Evolutionary conservation across 2,113 vertebrate species (phyloP), one percentile per base, ranked within the genome.

Genomic region (Rana temporaria): DNA sequence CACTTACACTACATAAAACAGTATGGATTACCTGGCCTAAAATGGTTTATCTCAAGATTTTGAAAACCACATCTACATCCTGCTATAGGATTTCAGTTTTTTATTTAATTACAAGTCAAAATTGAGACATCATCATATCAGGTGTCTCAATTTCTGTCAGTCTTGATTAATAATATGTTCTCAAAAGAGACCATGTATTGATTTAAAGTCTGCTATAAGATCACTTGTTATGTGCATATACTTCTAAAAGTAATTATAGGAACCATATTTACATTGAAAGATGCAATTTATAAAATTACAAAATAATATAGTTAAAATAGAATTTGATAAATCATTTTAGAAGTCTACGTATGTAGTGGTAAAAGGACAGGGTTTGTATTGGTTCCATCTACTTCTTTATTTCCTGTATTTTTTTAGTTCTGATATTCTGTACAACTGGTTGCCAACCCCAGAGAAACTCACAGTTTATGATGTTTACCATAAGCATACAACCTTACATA

Each of bases 41-140:
- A 63, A 24, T 17, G 38, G 63, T 76, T 76, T 76, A 59, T 76
- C 63, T 76, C 34, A 60, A 76, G 55, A 76, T 22, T 63, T n/a
- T 76, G 73, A 76, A 63, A 76, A 76, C 71, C 72, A 68, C 81
- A 83, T 83, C 81, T 68, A 66, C 22, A 83, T 83, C 81, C 81
- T 76, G 72, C 62, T 76, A 75, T 76, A 76, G 73, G 55, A 83
- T 83, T 83, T 83, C 81, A 76, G 32, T 30, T 83, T 53, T 83
- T 76, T 66, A 83, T 76, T 60, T 34, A 68, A 83, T 76, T 76
- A 68, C 30, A 76, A 83, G 59, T 68, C 72, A 83, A 68, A 75
- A 76, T 76, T 64, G 63, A 76, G 72, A 60, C 63, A 76, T 83
- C 81, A 76, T 83, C 71, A 5, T 68, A 83, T 83, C 63, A 76